Conservation (phyloP, 2,113 vertebrate genomes). For the Podocnemis expansa region DNA sequence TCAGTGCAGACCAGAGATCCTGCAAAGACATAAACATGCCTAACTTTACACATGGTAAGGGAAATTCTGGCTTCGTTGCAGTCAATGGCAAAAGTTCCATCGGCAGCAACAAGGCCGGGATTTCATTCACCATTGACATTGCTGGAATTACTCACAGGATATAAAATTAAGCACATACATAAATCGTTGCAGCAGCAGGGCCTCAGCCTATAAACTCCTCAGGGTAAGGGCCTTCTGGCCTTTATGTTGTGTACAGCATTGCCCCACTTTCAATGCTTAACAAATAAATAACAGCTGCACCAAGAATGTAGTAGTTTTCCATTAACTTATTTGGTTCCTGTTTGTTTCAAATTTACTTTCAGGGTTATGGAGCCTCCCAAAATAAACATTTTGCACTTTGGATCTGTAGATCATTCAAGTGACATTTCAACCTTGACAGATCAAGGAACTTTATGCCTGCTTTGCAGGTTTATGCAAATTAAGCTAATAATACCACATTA, state of each 20-base stretch:
- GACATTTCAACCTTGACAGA: neutral
- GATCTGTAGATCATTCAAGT: no score
- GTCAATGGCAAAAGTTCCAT: neutral
- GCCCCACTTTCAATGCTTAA: neutral
- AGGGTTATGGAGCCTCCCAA: neutral
- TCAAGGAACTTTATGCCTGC: neutral
- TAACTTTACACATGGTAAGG: neutral
- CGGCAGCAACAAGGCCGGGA: neutral
- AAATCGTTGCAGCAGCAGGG: no score
- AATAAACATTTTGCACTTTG: neutral
- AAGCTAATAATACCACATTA: neutral
- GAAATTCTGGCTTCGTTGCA: neutral
- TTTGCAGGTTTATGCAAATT: neutral
- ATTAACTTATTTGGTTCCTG: neutral
- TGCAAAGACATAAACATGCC: neutral
- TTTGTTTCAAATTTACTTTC: neutral
- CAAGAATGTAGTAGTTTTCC: neutral
- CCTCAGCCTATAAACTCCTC: neutral
- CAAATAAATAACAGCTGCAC: neutral
- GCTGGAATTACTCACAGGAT: neutral
- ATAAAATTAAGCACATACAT: no score
- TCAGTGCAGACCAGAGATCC: neutral
- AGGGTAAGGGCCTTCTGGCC: neutral
- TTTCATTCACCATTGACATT: neutral
- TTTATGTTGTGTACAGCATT: neutral